Conservation (phyloP, 2,113 vertebrate species). For the Regulus satrapa region DNA sequence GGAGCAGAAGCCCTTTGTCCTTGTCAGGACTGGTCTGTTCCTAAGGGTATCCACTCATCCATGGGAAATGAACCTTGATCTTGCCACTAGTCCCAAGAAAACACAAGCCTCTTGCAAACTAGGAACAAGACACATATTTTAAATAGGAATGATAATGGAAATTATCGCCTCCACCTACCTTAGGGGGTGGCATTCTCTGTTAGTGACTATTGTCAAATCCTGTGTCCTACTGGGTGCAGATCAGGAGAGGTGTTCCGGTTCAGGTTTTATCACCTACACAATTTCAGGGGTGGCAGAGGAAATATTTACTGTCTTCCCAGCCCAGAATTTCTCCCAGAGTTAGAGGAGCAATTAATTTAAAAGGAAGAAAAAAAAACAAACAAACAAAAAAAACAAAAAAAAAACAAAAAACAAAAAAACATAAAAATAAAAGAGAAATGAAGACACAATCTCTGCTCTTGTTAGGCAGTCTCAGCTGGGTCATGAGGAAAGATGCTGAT, state of each 20-base stretch:
- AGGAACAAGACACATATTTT: neutral
- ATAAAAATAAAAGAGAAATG: too few species aligned
- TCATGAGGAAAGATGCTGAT: neutral
- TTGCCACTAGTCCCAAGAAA: neutral
- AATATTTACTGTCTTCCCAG: neutral
- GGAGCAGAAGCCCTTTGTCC: neutral
- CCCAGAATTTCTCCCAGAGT: neutral
- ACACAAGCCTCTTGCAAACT: neutral
- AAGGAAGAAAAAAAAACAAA: neutral
- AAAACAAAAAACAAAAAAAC: neutral
- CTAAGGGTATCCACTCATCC: neutral
- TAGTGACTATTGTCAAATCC: neutral
- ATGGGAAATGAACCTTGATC: neutral
- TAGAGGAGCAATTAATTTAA: neutral
- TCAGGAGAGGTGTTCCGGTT: neutral
- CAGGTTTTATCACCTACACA: neutral
- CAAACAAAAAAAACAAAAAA: too few species aligned
- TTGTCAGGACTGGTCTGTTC: neutral
- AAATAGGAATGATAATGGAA: neutral
- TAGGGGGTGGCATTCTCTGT: neutral
- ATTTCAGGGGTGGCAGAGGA: neutral
- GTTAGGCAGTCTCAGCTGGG: neutral
- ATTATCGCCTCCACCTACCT: neutral
- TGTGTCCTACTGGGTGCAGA: fast-evolving
- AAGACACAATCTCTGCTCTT: fast-evolving